Evolutionary conservation across 2,797 vertebrate genomes (phyloP).

Genomic region (Lates japonicus): DNA sequence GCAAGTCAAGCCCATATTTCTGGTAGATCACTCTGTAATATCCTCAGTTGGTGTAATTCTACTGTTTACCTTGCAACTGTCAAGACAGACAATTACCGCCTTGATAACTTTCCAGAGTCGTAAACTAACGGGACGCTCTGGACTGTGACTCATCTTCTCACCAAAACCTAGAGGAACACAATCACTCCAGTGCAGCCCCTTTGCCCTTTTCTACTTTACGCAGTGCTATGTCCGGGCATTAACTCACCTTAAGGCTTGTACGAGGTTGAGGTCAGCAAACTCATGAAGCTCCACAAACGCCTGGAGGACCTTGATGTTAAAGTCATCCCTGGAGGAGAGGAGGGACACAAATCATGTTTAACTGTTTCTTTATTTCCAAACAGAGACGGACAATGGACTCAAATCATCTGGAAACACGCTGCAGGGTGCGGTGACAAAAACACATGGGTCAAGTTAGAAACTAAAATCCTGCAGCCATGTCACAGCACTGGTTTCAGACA

Average conservation of each 20-base stretch:
- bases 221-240: not conserved
- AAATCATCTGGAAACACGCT: not conserved
- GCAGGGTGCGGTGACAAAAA: conserved; percentile 4
- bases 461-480: conserved; percentile 23
- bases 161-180: not conserved
- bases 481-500: conserved; percentile 29
- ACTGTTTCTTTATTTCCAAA: conserved; percentile 27
- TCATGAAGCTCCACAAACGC: conserved; percentile 98
- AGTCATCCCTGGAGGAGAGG: conserved; percentile 90
- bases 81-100: not conserved
- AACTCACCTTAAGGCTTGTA: conserved; percentile 95
- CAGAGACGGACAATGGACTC: not conserved
- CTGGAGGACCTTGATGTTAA: conserved; percentile 97
- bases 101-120: not conserved
- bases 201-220: not conserved
- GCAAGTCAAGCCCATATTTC: too few species aligned
- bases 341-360: conserved; percentile 21
- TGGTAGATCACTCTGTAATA: too few species aligned
- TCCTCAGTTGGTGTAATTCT: not conserved
- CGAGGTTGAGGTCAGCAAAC: conserved; percentile 98
- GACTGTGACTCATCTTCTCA: not conserved
- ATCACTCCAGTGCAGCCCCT: too few species aligned
- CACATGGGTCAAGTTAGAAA: conserved; percentile 17
- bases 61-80: not conserved
- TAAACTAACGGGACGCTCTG: not conserved